phyloP scores from a whole-genome alignment of 2,113 vertebrate genomes.

The Apus apus region DNA sequence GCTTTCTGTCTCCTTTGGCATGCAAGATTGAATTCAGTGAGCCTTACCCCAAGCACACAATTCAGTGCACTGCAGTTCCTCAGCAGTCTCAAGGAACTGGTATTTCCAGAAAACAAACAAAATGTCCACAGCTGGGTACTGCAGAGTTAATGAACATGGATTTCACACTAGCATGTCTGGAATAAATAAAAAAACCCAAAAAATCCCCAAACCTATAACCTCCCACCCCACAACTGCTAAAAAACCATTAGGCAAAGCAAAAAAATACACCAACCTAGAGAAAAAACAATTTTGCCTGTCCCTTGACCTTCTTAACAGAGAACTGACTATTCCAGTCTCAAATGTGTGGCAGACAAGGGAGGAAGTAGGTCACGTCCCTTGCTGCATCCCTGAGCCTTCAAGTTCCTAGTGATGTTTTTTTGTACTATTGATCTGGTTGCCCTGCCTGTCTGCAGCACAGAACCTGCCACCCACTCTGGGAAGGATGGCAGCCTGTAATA shows the following conservation, averaged over 20 bases:
- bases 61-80: background rate
- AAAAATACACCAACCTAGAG: background rate
- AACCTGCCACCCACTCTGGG: background rate
- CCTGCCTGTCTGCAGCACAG: background rate
- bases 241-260: background rate
- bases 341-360: background rate
- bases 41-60: background rate
- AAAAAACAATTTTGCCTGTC: background rate
- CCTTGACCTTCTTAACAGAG: background rate
- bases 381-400: background rate
- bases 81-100: background rate
- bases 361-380: background rate
- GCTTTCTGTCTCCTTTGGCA: slow-evolving; percentile 6
- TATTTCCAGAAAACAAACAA: background rate
- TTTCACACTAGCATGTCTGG: background rate
- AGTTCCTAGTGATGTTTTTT: background rate
- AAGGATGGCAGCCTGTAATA: slow-evolving; percentile 14
- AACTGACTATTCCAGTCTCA: background rate
- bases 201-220: too few species aligned
- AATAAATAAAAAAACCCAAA: background rate
- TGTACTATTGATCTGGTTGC: slow-evolving; percentile 19
- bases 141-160: background rate
- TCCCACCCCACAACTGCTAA: background rate
- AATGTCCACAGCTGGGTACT: background rate
- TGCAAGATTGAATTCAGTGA: background rate